A percentile compares a stretch with the other conserved stretches of the same genome.
Conservation (phyloP, 2,113 vertebrate species). For the Macaca mulatta region DNA sequence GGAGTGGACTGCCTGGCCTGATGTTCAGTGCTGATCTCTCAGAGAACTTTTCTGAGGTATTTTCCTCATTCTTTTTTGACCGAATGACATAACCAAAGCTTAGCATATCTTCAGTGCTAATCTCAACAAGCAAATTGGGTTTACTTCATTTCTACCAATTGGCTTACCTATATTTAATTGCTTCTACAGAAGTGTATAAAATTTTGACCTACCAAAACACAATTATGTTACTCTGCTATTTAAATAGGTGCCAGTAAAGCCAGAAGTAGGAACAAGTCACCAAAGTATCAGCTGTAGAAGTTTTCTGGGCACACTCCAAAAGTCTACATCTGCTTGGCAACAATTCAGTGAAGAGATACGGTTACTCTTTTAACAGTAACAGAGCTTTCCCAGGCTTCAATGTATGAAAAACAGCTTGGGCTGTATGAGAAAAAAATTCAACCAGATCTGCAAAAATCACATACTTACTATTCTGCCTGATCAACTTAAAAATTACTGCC, state of each 20-base stretch:
- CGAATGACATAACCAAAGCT: not conserved
- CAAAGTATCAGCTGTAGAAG: constrained; percentile 85
- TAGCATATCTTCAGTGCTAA: not conserved
- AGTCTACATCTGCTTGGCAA: constrained; percentile 90
- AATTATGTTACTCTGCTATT: constrained; percentile 71
- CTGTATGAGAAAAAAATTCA: constrained; percentile 79
- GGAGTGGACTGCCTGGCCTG: not conserved
- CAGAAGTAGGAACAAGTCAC: constrained; percentile 79
- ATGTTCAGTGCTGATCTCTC: not conserved
- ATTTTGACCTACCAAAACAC: constrained; percentile 58
- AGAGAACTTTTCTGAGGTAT: not conserved
- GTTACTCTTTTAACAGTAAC: constrained; percentile 88
- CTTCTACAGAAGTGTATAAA: not conserved
- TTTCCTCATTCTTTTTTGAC: not conserved
- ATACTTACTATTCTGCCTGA: constrained; percentile 46
- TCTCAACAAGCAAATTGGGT: not conserved
- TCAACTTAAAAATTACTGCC: constrained; percentile 65
- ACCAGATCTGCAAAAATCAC: constrained; percentile 73
- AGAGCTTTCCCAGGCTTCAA: constrained; percentile 88
- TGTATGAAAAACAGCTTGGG: constrained; percentile 88
- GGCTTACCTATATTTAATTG: constrained; percentile 49
- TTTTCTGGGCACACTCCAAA: constrained; percentile 88
- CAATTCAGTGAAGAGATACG: constrained; percentile 86
- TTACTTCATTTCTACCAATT: not conserved
- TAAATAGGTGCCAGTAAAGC: constrained; percentile 79